Evolutionary conservation across 2,888 invertebrate species (phyloP).

Genomic region (Boloria euphrosyne): DNA sequence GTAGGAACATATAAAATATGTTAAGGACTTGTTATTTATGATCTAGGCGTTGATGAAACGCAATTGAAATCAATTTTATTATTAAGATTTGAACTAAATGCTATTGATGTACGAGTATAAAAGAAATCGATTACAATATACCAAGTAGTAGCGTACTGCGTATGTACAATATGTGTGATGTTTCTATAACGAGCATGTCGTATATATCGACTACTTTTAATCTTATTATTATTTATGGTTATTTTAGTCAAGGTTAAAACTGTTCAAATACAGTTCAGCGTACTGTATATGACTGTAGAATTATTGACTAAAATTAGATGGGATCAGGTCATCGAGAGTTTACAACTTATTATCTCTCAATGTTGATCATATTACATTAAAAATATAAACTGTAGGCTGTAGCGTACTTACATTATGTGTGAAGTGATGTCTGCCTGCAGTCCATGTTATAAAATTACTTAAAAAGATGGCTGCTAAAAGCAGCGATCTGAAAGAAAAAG

Average conservation of each 20-base stretch:
- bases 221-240: slow-evolving; percentile 31
- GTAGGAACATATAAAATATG: too few species aligned
- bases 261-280: slow-evolving; percentile 23
- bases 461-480: slow-evolving; percentile 72
- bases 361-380: background rate
- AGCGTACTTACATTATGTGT: slow-evolving; percentile 71
- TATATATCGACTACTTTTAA: slow-evolving; percentile 18
- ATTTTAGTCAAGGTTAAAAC: slow-evolving; percentile 29
- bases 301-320: slow-evolving; percentile 7
- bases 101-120: slow-evolving; percentile 18
- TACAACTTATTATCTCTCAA: background rate
- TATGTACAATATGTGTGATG: slow-evolving; percentile 14
- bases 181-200: slow-evolving; percentile 17
- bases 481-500: slow-evolving; percentile 70
- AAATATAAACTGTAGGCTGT: background rate
- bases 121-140: slow-evolving; percentile 22
- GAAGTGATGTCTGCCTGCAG: slow-evolving; percentile 68
- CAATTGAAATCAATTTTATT: slow-evolving; percentile 31
- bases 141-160: slow-evolving; percentile 22
- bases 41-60: slow-evolving; percentile 5
- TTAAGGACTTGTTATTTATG: background rate
- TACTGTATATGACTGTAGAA: slow-evolving; percentile 18
- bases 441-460: slow-evolving; percentile 76
- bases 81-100: slow-evolving; percentile 24
- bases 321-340: background rate